phyloP scores from a whole-genome alignment of 2,888 invertebrate genomes.

The Callosobruchus maculatus region DNA sequence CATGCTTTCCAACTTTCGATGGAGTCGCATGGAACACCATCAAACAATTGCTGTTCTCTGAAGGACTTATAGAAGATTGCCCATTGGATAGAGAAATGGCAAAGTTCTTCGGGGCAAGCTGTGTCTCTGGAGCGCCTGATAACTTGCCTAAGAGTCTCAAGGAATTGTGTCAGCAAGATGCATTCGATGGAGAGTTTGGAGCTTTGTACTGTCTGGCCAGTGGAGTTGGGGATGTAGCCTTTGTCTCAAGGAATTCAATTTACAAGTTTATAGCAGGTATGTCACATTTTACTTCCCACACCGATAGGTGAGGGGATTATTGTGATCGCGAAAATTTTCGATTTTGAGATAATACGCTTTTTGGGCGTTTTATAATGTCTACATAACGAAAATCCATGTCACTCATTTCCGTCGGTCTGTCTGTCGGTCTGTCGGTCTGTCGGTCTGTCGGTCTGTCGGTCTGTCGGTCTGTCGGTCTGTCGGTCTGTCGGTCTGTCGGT shows the following conservation, averaged over 20 bases:
- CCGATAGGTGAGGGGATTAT: too few species aligned
- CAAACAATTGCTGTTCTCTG: constrained; percentile 48
- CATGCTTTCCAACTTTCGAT: constrained; percentile 78
- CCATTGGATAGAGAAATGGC: constrained; percentile 44
- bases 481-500: too few species aligned
- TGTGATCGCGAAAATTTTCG: too few species aligned
- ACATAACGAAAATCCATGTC: too few species aligned
- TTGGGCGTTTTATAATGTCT: too few species aligned
- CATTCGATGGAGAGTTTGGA: constrained; percentile 56
- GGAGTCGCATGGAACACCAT: constrained; percentile 68
- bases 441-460: too few species aligned
- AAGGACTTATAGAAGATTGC: constrained; percentile 40
- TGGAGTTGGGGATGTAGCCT: constrained; percentile 73
- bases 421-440: too few species aligned
- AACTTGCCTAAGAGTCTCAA: constrained; percentile 29
- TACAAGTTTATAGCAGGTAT: constrained; percentile 52
- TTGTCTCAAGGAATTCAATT: constrained; percentile 52
- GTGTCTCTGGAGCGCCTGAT: constrained; percentile 54
- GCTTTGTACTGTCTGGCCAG: constrained; percentile 66
- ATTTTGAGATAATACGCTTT: too few species aligned
- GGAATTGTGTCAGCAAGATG: constrained; percentile 35
- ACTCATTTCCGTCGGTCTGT: too few species aligned
- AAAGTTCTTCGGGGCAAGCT: constrained; percentile 67
- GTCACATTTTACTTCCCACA: too few species aligned
- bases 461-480: too few species aligned